Evolutionary conservation across 2,113 vertebrate genomes (phyloP).

Genomic region (Jacana jacana): DNA sequence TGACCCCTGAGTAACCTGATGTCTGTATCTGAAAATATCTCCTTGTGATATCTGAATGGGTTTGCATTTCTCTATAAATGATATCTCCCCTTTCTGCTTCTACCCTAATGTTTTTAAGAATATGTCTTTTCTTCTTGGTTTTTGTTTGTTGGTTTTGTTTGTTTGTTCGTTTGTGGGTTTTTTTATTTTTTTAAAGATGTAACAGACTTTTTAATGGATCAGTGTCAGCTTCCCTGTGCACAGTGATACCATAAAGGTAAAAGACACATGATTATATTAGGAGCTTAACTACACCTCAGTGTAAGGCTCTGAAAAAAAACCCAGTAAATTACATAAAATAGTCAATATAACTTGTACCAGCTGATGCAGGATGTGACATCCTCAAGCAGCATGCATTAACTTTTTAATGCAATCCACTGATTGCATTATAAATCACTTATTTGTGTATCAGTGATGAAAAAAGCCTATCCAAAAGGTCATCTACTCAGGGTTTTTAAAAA

Average conservation of each 20-base stretch:
- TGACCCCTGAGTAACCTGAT: not conserved
- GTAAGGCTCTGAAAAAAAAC: not conserved
- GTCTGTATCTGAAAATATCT: not conserved
- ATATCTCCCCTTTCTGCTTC: slow-evolving; percentile 2
- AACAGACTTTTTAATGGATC: not conserved
- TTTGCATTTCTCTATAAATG: not conserved
- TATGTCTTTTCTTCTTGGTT: not conserved
- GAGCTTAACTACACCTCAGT: slow-evolving; percentile 32
- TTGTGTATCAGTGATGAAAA: slow-evolving; percentile 22
- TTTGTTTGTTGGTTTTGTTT: no score
- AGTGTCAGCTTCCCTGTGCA: not conserved
- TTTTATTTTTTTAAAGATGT: not conserved
- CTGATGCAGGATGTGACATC: slow-evolving; percentile 23
- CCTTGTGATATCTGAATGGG: not conserved
- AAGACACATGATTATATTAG: slow-evolving; percentile 47
- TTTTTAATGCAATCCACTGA: slow-evolving; percentile 43
- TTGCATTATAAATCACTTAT: slow-evolving; percentile 52
- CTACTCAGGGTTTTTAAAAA: not conserved
- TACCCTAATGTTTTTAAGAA: not conserved
- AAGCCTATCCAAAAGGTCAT: slow-evolving; percentile 27
- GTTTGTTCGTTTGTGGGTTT: not conserved
- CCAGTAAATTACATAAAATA: slow-evolving; percentile 34
- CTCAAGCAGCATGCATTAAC: not conserved
- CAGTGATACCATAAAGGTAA: slow-evolving; percentile 22
- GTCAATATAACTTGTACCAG: slow-evolving; percentile 27